Evolutionary conservation across 2,797 vertebrate species (phyloP).

Genomic region (Sebastes reedi): DNA sequence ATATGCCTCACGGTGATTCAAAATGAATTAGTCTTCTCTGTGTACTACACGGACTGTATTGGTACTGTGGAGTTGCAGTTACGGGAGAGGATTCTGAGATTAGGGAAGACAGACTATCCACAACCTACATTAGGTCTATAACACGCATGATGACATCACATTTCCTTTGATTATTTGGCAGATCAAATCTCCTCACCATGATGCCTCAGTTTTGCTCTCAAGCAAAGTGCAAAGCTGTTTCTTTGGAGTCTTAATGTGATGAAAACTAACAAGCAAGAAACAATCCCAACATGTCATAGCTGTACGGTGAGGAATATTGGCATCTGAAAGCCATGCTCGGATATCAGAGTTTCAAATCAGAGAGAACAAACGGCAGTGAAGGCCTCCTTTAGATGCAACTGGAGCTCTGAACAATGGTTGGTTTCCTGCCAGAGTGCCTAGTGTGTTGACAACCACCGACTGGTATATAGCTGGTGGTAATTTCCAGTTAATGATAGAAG

Average conservation of each 20-base stretch:
- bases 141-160: neutral
- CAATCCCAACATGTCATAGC: neutral
- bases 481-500: slow-evolving; percentile 51
- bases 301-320: neutral
- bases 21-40: slow-evolving; percentile 49
- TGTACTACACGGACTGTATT: slow-evolving; percentile 20
- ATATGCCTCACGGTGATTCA: slow-evolving; percentile 34
- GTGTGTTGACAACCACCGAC: slow-evolving; percentile 43
- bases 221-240: neutral
- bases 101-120: slow-evolving; percentile 10
- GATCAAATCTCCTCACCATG: neutral
- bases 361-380: slow-evolving; percentile 8
- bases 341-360: slow-evolving; percentile 7
- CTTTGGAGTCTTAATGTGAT: neutral
- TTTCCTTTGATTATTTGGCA: slow-evolving; percentile 12
- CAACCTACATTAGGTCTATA: neutral
- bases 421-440: slow-evolving; percentile 39
- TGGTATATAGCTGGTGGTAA: slow-evolving; percentile 43
- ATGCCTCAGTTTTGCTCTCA: neutral
- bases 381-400: slow-evolving; percentile 33
- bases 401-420: slow-evolving; percentile 40
- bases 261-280: slow-evolving; percentile 17
- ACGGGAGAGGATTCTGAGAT: slow-evolving; percentile 30
- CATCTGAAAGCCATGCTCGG: neutral
- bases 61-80: slow-evolving; percentile 24